Evolutionary conservation across 2,113 vertebrate species (phyloP).

Genomic region (Scomber scombrus): DNA sequence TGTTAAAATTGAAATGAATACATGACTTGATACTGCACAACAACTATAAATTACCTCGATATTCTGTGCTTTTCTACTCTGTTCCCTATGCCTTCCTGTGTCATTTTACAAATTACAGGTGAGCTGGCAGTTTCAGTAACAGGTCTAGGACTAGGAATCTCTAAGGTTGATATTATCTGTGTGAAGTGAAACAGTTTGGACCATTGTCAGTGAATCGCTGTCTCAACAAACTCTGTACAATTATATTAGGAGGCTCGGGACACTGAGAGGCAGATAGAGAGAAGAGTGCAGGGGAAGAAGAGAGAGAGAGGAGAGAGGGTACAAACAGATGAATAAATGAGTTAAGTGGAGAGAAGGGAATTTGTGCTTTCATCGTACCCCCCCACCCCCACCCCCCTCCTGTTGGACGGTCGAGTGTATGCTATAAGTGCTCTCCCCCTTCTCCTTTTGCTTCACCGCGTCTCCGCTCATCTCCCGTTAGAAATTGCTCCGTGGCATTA

Average conservation of each 20-base stretch:
- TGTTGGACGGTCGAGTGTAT: slow-evolving; percentile 68
- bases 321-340: slow-evolving; percentile 80
- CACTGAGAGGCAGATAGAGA: slow-evolving; percentile 37
- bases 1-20: background rate
- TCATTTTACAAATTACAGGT: slow-evolving; percentile 7
- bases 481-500: slow-evolving; percentile 80
- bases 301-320: slow-evolving; percentile 19
- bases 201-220: slow-evolving; percentile 36
- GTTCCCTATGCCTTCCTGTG: background rate
- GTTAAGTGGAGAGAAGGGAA: slow-evolving; percentile 80
- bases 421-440: slow-evolving; percentile 71
- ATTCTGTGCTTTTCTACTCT: background rate
- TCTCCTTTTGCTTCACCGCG: slow-evolving; percentile 66
- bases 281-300: slow-evolving; percentile 18
- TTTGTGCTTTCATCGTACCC: slow-evolving; percentile 59
- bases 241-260: slow-evolving; percentile 62
- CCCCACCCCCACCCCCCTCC: slow-evolving; percentile 30
- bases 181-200: slow-evolving; percentile 22
- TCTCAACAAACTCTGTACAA: slow-evolving; percentile 46
- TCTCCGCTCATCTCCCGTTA: slow-evolving; percentile 67
- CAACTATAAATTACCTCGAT: background rate
- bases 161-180: slow-evolving; percentile 30
- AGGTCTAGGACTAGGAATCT: slow-evolving; percentile 32
- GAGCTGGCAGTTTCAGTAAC: slow-evolving; percentile 36
- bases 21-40: background rate